These are phyloP conservation scores for Mastomys coucha DNA, from an alignment of 2,113 vertebrate genomes.

Conservation along the genomic window DNA sequence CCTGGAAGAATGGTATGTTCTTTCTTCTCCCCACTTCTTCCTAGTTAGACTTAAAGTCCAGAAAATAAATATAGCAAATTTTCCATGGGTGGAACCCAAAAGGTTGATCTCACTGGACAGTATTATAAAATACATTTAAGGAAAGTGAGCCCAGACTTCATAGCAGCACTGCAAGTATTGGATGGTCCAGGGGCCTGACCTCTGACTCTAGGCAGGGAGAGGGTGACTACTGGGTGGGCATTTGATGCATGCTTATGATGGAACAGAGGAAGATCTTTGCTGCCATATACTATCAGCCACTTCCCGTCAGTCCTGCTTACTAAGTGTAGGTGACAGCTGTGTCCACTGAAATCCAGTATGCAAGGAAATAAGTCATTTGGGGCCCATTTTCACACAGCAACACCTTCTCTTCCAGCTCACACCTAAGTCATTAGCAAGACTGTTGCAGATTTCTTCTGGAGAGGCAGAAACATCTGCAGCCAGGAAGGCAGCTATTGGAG, in stretches of 20 bases:
- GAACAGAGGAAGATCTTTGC: conserved; percentile 67
- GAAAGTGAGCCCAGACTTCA: conserved; percentile 66
- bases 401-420: conserved; percentile 64
- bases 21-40: conserved; percentile 48
- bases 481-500: conserved; percentile 78
- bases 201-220: conserved; percentile 22
- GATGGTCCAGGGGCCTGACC: conserved; percentile 23
- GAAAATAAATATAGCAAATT: conserved; percentile 59
- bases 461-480: conserved; percentile 70
- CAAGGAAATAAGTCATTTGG: conserved; percentile 69
- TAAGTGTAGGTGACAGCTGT: conserved; percentile 57
- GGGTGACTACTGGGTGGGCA: conserved; percentile 37
- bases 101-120: conserved; percentile 64
- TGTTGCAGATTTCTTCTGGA: conserved; percentile 61
- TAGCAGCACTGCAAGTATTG: background rate
- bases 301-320: conserved; percentile 46
- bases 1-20: conserved; percentile 34
- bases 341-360: conserved; percentile 62
- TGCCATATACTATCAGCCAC: conserved; percentile 46
- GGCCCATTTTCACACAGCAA: conserved; percentile 63
- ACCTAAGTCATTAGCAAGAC: conserved; percentile 63
- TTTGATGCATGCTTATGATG: conserved; percentile 51
- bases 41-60: conserved; percentile 63
- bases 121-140: conserved; percentile 74
- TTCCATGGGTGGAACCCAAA: conserved; percentile 46